Percentiles rank a stretch among this genome's conserved stretches.
Conservation (phyloP, 2,888 invertebrate species). For the Pseudeuparius sepicola region DNA sequence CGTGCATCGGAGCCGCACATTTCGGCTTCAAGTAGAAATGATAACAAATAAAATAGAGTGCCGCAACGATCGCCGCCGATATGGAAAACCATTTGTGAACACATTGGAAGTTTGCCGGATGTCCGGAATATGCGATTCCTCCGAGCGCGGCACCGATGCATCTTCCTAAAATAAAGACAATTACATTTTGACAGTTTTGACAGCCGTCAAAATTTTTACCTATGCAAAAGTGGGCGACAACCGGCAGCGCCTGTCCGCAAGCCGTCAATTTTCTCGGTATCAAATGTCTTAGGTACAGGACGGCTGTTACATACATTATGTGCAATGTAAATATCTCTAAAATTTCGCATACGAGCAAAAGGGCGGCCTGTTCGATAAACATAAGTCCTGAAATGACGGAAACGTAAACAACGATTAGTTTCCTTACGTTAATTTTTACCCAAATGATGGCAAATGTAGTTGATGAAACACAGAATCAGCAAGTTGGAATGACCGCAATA, state of each 20-base stretch:
- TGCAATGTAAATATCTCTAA: constrained; percentile 68
- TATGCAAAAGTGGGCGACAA: constrained; percentile 69
- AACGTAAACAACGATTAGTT: too few relatives aligned
- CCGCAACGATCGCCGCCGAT: constrained; percentile 53
- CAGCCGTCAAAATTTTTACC: constrained; percentile 39
- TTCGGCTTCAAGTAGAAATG: constrained; percentile 65
- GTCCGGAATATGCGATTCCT: constrained; percentile 39
- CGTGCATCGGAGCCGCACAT: constrained; percentile 53
- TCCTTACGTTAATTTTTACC: constrained; percentile 39
- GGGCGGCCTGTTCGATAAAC: constrained; percentile 48
- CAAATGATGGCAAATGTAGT: constrained; percentile 67
- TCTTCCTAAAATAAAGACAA: constrained; percentile 45
- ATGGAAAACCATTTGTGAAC: constrained; percentile 58
- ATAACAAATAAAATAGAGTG: constrained; percentile 60
- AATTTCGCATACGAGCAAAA: constrained; percentile 59
- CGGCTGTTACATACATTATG: constrained; percentile 69
- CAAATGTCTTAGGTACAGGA: constrained; percentile 71
- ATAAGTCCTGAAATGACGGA: constrained; percentile 43
- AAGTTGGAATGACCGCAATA: constrained; percentile 76
- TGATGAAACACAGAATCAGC: constrained; percentile 70
- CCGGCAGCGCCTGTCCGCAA: constrained; percentile 68
- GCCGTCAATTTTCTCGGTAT: constrained; percentile 67
- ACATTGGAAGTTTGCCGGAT: constrained; percentile 38
- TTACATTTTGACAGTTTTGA: not conserved
- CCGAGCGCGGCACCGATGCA: constrained; percentile 62